Conservation (phyloP, 2,797 vertebrate genomes). For the Saguinus oedipus region DNA sequence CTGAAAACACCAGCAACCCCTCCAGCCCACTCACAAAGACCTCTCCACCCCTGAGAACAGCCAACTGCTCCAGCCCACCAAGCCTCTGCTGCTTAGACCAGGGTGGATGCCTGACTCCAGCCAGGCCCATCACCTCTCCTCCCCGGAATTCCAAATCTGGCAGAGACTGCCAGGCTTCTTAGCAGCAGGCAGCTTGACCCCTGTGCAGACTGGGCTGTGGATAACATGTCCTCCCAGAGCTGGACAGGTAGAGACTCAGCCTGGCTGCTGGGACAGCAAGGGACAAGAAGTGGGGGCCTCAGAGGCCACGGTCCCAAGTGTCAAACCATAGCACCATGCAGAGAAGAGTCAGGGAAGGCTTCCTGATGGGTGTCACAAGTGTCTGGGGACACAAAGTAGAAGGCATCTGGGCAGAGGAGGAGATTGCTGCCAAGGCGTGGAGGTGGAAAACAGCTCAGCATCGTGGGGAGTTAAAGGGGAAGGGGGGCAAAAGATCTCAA, state of each 20-base stretch:
- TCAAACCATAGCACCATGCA: neutral
- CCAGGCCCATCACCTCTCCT: too few species aligned
- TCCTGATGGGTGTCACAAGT: neutral
- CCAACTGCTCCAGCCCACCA: too few species aligned
- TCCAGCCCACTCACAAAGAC: too few species aligned
- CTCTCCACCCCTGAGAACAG: too few species aligned
- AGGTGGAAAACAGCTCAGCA: neutral
- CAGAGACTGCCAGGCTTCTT: too few species aligned
- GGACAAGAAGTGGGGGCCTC: neutral
- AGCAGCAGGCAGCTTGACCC: too few species aligned
- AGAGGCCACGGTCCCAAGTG: neutral
- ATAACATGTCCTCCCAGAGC: neutral
- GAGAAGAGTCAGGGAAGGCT: neutral
- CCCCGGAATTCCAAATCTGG: too few species aligned
- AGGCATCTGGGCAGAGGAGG: neutral
- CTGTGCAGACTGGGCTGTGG: too few species aligned
- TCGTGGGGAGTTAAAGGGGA: neutral
- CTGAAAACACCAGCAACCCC: too few species aligned
- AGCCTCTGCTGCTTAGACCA: too few species aligned
- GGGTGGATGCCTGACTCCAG: too few species aligned
- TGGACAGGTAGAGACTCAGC: neutral
- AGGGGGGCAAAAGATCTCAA: neutral
- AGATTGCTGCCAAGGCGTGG: neutral
- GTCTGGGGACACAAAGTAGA: neutral
- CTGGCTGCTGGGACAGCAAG: too few species aligned